Conservation (phyloP, 2,888 invertebrate genomes). For the Dryobotodes eremita region DNA sequence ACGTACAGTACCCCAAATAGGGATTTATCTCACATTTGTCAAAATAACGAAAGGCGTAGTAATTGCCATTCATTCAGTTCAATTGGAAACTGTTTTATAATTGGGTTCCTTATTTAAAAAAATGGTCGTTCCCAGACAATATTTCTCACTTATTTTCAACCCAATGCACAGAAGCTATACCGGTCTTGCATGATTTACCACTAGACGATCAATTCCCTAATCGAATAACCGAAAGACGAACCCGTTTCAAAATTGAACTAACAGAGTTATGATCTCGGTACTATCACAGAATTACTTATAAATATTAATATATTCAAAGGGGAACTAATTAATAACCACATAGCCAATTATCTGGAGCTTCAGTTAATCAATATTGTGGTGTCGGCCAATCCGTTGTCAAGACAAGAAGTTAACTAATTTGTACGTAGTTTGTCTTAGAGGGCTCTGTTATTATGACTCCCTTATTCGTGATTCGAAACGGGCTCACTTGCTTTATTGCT, state of each 20-base stretch:
- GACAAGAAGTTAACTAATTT: conserved; percentile 85
- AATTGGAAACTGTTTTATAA: not conserved
- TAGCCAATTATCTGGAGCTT: conserved; percentile 82
- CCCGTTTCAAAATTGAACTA: conserved; percentile 53
- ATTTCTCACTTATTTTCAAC: conserved; percentile 39
- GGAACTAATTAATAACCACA: conserved; percentile 81
- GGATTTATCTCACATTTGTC: not conserved
- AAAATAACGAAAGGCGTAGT: not conserved
- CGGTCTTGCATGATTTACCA: conserved; percentile 42
- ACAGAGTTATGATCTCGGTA: conserved; percentile 53
- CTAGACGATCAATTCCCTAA: conserved; percentile 52
- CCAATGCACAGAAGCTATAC: conserved; percentile 34
- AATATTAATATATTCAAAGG: conserved; percentile 75
- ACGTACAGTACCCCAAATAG: not conserved
- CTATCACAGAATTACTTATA: conserved; percentile 63
- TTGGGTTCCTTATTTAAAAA: conserved; percentile 1
- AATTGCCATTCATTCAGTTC: not conserved
- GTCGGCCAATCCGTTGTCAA: conserved; percentile 74
- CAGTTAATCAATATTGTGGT: conserved; percentile 82
- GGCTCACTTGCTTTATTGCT: conserved; percentile 60
- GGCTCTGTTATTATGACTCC: conserved; percentile 76
- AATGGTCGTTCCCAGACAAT: conserved; percentile 4
- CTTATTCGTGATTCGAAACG: conserved; percentile 66
- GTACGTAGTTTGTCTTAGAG: conserved; percentile 77
- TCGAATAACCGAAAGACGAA: conserved; percentile 58